Conservation (phyloP, 2,113 vertebrate genomes). For the Podilymbus podiceps region DNA sequence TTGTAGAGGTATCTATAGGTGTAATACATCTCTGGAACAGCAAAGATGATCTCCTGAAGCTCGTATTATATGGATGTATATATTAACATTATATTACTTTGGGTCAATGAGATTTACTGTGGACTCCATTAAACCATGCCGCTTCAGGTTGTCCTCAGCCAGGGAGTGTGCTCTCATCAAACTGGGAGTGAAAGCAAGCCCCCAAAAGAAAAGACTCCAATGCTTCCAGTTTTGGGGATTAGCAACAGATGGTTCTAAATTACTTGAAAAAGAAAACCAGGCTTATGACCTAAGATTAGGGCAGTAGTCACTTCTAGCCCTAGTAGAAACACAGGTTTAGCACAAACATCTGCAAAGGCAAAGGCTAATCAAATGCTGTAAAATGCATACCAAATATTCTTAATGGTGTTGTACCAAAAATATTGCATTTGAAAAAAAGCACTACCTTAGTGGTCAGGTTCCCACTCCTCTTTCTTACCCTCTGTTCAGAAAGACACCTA, state of each 20-base stretch:
- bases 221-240: background rate
- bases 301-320: background rate
- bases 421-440: background rate
- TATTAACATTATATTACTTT: too few relatives aligned
- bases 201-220: background rate
- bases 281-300: background rate
- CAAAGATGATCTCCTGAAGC: background rate
- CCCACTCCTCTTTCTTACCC: background rate
- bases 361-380: background rate
- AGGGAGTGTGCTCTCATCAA: background rate
- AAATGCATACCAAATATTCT: background rate
- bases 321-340: background rate
- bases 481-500: background rate
- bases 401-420: background rate
- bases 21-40: background rate
- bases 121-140: too few relatives aligned
- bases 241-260: background rate
- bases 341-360: background rate
- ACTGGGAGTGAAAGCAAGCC: background rate
- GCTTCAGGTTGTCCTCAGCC: too few relatives aligned
- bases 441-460: background rate
- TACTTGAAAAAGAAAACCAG: background rate
- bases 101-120: too few relatives aligned
- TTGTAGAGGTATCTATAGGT: background rate
- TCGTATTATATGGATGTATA: too few relatives aligned